Evolutionary conservation across 2,888 invertebrate genomes (phyloP), one percentile per base, ranked within the genome.

Genomic region (Melanargia galathea): DNA sequence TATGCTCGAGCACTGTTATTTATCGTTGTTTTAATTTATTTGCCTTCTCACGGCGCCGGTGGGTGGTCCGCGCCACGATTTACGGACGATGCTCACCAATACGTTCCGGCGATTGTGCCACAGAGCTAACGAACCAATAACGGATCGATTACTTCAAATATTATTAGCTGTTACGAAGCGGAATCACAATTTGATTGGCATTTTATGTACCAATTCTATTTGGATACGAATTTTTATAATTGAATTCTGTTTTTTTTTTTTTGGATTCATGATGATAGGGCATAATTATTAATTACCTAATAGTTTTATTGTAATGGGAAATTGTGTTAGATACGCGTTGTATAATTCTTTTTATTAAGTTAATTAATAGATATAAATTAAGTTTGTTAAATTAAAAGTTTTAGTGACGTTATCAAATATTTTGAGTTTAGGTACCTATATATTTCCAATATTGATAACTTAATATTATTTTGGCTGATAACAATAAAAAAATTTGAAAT

Each of bases 1-100:
- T 90, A 91, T 91, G 89, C 90, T 87, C 84, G 84, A 82, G 85
- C 87, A 83, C 86, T 85, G 88, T 90, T 90, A 89, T 90, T 90
- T 90, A 90, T 90, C 81, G 86, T 84, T 83, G 87, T 90, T 91
- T 91, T 90, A 87, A 90, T 90, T 90, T 86, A 87, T 90, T 90
- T 89, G 83, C 83, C 86, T 86, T 84, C 90, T 87, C 89, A 80
- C 82, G 83, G 78, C 80, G 81, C 73, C 82, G 74, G 84, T 91
- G 90, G 91, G 91, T 90, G 91, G 90, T 91, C 91, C 79, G 84
- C 83, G 85, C 24, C 91, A 90, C 90, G 90, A 90, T 85, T 88
- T 86, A 87, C 78, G 82, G 82, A 82, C 84, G 79, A 80, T 80
- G 79, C 78, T 84, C 83, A 80, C 83, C 85, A 87, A 87, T 88